A percentile compares a stretch with the other conserved stretches of the same genome.
Conservation (phyloP, 2,888 invertebrate species). For the Epinotia demarniana region DNA sequence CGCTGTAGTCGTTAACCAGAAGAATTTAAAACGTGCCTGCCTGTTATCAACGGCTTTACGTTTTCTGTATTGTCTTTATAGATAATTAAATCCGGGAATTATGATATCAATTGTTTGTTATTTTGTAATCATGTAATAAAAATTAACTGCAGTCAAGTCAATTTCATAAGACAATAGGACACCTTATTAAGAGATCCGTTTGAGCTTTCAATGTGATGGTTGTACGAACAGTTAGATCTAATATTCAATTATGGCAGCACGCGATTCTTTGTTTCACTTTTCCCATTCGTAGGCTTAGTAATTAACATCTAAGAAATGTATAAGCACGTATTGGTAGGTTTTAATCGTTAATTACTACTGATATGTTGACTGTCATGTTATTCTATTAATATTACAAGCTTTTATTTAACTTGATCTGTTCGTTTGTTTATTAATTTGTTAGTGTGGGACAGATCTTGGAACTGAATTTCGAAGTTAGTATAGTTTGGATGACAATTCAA, state of each 20-base stretch:
- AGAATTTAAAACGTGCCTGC: slow-evolving; percentile 39
- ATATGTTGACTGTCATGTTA: background rate
- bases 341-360: background rate
- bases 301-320: slow-evolving; percentile 36
- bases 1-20: slow-evolving; percentile 44
- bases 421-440: no score
- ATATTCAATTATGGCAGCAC: slow-evolving; percentile 32
- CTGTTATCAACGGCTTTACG: slow-evolving; percentile 19
- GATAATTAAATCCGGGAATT: background rate
- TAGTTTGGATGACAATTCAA: no score
- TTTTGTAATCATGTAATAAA: background rate
- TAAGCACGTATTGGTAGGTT: slow-evolving; percentile 19
- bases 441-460: no score
- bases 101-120: background rate
- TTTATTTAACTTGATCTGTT: no score
- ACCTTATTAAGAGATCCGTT: slow-evolving; percentile 22
- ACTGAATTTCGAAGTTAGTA: no score
- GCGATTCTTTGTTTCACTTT: slow-evolving; percentile 29
- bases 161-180: background rate
- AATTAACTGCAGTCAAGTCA: background rate
- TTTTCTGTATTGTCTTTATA: slow-evolving; percentile 8
- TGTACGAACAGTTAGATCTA: slow-evolving; percentile 19
- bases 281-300: slow-evolving; percentile 25
- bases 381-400: background rate
- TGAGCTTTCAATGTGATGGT: slow-evolving; percentile 14